phyloP scores from a whole-genome alignment of 2,888 invertebrate genomes.

The Mactromeris polynyma region DNA sequence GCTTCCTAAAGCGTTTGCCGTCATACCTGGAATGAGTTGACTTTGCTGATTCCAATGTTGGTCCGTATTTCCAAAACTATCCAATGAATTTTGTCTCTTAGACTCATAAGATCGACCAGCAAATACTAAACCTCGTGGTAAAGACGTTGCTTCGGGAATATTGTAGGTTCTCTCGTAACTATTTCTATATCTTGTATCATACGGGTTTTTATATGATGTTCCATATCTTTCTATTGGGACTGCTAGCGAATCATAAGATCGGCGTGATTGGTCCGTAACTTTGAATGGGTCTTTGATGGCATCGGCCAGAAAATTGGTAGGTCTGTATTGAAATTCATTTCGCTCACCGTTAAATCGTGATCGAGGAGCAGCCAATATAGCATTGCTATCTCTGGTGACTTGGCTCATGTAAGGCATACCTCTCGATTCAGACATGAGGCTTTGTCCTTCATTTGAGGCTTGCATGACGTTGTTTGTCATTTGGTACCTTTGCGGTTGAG shows the following conservation, averaged over 20 bases:
- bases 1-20: not conserved
- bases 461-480: not conserved
- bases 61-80: not conserved
- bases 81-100: not conserved
- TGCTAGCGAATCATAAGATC: not conserved
- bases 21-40: not conserved
- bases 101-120: not conserved
- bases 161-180: not conserved
- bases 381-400: not conserved
- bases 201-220: not conserved
- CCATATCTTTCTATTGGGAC: not conserved
- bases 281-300: not conserved
- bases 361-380: not conserved
- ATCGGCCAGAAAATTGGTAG: not conserved
- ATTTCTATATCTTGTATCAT: not conserved
- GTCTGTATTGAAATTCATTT: constrained; percentile 11
- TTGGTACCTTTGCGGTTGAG: not conserved
- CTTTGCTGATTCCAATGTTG: not conserved
- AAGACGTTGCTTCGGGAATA: not conserved
- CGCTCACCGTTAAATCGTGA: not conserved
- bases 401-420: not conserved
- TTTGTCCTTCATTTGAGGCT: not conserved
- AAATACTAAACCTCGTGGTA: not conserved
- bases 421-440: not conserved
- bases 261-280: not conserved